Evolutionary conservation across 2,888 invertebrate species (phyloP).

Genomic region (Congeria kusceri): DNA sequence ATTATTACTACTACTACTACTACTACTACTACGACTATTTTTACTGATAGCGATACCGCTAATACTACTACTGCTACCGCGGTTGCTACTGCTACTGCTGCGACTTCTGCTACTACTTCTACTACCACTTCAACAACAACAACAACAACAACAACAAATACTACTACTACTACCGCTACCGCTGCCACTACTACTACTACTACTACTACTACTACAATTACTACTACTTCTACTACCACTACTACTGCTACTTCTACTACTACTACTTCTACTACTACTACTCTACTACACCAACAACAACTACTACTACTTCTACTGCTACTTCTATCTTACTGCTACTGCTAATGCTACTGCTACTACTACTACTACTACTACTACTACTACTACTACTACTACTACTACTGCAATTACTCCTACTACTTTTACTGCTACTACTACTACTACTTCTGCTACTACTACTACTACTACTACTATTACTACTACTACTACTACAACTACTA

Average conservation of each 20-base stretch:
- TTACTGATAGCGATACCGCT: neutral
- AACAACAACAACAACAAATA: neutral
- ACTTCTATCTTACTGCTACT: neutral
- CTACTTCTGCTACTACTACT: neutral
- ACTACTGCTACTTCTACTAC: conserved; percentile 24
- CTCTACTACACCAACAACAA: neutral
- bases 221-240: conserved; percentile 11
- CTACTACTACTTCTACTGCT: conserved; percentile 11
- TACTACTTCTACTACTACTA: conserved; percentile 26
- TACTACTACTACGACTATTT: conserved; percentile 9
- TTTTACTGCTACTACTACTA: neutral
- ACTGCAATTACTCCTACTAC: neutral
- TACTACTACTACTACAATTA: conserved; percentile 4
- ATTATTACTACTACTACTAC: conserved; percentile 10
- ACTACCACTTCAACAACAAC: conserved; percentile 2
- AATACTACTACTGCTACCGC: conserved; percentile 5
- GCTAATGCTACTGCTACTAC: neutral
- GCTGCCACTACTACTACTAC: conserved; percentile 5
- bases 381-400: neutral
- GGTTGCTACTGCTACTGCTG: neutral
- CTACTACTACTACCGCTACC: conserved; percentile 5
- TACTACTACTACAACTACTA: neutral
- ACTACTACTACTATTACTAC: neutral
- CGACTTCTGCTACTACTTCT: conserved; percentile 8
- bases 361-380: neutral